Base-by-base conservation (phyloP, 2,113 vertebrate genomes). In the Callospermophilus lateralis region DNA sequence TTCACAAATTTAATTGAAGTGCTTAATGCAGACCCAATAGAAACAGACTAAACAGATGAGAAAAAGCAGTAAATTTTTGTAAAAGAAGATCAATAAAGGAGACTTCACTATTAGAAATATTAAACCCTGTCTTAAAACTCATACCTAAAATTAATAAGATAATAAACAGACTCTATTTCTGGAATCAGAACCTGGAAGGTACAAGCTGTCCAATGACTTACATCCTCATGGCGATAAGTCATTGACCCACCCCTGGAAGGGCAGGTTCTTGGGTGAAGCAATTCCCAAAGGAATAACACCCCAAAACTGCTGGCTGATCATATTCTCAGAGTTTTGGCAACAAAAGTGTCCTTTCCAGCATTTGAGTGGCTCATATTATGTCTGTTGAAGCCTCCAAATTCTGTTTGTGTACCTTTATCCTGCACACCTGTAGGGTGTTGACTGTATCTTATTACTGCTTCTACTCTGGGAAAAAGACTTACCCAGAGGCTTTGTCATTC, bases 1-100 rank as follows among this genome's bases (percentile, higher is more conserved):
- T 92, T 78, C 34, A 77, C 68, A 84, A 93, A 90, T 72, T 51
- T 85, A 81, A 70, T 86, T 76, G 91, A 90, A 83, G 39, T 61
- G 53, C n/a, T 90, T 61, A 74, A 55, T 89, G n/a, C 16, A 77
- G 61, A 39, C 37, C 42, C n/a, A 93, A 8, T 92, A 58, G 84
- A 84, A 92, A 79, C 39, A 80, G 45, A 65, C 42, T 79, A 96
- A 74, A 53, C 30, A 91, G 61, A 39, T 79, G 55, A 84, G 48
- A 45, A 84, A 84, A 93, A 73, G 17, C 22, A 79, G 63, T 68
- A 70, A 34, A 12, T 28, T 95, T 97, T 76, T 58, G 37, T 61
- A 93, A 76, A 90, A 83, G 37, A 83, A 32, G 67, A 65, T 39
- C 63, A 84, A 42, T 81, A 32, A 90, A 87, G 22, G 68, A 88